Evolutionary conservation across 2,113 vertebrate species (phyloP).

Genomic region (Lonchura striata): DNA sequence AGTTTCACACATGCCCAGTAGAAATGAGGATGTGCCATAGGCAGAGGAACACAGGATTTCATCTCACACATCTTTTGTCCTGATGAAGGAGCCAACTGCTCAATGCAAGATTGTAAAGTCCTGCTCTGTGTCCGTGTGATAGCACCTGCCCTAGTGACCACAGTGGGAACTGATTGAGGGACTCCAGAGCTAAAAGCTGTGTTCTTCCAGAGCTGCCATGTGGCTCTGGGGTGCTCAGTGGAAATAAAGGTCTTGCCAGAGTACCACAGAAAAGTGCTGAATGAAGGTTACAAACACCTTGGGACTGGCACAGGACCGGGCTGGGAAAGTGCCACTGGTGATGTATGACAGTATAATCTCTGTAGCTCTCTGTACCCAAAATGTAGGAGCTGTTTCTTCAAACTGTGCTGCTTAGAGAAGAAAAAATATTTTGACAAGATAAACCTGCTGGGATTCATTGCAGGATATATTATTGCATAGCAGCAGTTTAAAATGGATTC

Average conservation of each 20-base stretch:
- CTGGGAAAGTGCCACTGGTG: neutral
- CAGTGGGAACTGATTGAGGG: neutral
- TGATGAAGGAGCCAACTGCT: neutral
- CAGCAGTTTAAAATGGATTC: neutral
- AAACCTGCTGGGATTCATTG: neutral
- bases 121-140: neutral
- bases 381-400: constrained; percentile 8
- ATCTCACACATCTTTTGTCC: neutral
- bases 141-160: neutral
- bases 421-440: neutral
- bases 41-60: neutral
- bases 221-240: neutral
- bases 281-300: neutral
- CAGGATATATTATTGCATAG: neutral
- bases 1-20: neutral
- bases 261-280: neutral
- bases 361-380: neutral
- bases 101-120: neutral
- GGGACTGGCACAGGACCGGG: neutral
- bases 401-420: neutral
- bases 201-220: neutral
- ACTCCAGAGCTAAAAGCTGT: neutral
- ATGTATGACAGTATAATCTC: neutral
- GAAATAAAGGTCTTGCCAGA: neutral
- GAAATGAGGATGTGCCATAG: neutral